phyloP scores from a whole-genome alignment of 2,797 vertebrate genomes.

The Xiphorhynchus erythropygius region DNA sequence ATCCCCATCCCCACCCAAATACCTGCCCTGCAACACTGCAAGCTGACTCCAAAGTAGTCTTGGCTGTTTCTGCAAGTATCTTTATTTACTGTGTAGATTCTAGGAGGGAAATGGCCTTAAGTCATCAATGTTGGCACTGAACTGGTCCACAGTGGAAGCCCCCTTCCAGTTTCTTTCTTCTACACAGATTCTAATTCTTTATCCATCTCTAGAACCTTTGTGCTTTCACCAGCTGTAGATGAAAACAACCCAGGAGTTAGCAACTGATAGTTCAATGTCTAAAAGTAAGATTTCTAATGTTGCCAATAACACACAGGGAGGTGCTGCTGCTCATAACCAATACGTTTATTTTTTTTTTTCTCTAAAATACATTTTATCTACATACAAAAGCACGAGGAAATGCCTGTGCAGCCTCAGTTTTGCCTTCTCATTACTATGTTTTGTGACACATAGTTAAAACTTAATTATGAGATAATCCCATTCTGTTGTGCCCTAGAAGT shows the following conservation, averaged over 20 bases:
- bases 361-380: not conserved
- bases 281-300: not conserved
- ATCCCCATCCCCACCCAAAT: not conserved
- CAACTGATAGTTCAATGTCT: not conserved
- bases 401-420: not conserved
- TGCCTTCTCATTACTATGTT: not conserved
- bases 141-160: not conserved
- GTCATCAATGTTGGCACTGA: not conserved
- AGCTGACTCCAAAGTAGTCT: not conserved
- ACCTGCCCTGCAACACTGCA: fast-evolving
- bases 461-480: not conserved
- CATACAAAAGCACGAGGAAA: not conserved
- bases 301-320: not conserved
- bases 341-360: not conserved
- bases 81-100: not conserved
- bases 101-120: not conserved
- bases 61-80: not conserved
- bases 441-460: fast-evolving
- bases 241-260: not conserved
- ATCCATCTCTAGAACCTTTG: not conserved
- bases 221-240: not conserved
- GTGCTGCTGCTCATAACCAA: not conserved
- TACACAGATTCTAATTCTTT: not conserved
- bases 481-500: not conserved
- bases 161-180: not conserved